Evolutionary conservation across 2,888 invertebrate genomes (phyloP).

Genomic region (Macrosiphum euphorbiae): DNA sequence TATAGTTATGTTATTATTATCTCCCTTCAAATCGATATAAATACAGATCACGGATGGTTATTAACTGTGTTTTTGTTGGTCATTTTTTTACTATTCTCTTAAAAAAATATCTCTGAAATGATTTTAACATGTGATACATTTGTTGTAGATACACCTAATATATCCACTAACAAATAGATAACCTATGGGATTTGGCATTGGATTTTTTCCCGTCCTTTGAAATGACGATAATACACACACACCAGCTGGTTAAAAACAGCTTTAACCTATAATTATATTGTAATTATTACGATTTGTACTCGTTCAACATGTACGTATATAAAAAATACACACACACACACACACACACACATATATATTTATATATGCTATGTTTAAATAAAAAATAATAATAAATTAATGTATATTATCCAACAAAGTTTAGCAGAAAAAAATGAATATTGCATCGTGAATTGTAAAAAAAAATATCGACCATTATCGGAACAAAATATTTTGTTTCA

Average conservation of each 20-base stretch:
- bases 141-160: neutral
- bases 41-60: neutral
- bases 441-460: neutral
- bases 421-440: neutral
- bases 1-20: neutral
- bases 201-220: neutral
- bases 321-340: neutral
- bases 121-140: neutral
- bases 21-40: neutral
- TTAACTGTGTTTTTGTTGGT: neutral
- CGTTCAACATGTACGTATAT: neutral
- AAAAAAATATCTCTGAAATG: neutral
- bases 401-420: neutral
- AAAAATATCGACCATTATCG: neutral
- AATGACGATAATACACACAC: neutral
- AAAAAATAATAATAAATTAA: neutral
- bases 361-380: neutral
- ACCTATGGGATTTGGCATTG: conserved; percentile 21
- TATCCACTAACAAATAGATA: neutral
- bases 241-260: neutral
- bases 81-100: neutral
- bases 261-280: conserved; percentile 5
- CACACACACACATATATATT: too few relatives aligned
- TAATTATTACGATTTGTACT: neutral
- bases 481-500: neutral